Evolutionary conservation across 2,113 vertebrate genomes (phyloP).

Genomic region (Bambusicola thoracicus): DNA sequence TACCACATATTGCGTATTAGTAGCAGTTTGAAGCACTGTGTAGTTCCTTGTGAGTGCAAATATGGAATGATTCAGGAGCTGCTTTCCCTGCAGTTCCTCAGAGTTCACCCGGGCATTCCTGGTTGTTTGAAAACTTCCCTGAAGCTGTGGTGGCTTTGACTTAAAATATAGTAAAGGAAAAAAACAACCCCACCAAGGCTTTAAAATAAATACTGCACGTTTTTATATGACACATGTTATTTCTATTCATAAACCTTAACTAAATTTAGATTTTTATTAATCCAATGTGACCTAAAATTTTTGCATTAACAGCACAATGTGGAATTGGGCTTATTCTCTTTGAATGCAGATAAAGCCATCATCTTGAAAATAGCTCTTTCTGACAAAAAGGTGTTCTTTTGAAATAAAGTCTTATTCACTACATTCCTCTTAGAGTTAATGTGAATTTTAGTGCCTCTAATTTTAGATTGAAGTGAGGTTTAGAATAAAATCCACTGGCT

Average conservation of each 20-base stretch:
- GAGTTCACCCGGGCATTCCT: neutral
- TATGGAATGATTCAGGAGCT: neutral
- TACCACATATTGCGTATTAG: neutral
- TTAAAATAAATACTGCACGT: constrained; percentile 78
- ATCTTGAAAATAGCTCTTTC: constrained; percentile 93
- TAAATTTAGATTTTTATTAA: constrained; percentile 84
- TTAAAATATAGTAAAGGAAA: constrained; percentile 61
- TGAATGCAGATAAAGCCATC: constrained; percentile 96
- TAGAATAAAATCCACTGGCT: constrained; percentile 89
- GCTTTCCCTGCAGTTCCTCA: neutral
- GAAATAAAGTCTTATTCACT: constrained; percentile 92
- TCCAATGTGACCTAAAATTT: constrained; percentile 85
- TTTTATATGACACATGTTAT: constrained; percentile 74
- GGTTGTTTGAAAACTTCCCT: neutral
- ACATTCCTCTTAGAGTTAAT: constrained; percentile 90
- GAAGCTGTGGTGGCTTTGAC: neutral
- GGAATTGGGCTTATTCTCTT: constrained; percentile 87
- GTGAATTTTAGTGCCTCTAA: constrained; percentile 96
- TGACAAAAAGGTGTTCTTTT: constrained; percentile 93
- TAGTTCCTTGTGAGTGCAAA: neutral
- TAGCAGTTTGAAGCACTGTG: neutral
- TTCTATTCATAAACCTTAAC: constrained; percentile 82
- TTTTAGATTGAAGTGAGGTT: constrained; percentile 92
- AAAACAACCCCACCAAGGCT: constrained; percentile 56
- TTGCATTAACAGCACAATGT: constrained; percentile 91